Percentiles rank a stretch among this genome's conserved stretches.
Conservation (phyloP, 2,888 invertebrate species). For the Luffia ferchaultella region DNA sequence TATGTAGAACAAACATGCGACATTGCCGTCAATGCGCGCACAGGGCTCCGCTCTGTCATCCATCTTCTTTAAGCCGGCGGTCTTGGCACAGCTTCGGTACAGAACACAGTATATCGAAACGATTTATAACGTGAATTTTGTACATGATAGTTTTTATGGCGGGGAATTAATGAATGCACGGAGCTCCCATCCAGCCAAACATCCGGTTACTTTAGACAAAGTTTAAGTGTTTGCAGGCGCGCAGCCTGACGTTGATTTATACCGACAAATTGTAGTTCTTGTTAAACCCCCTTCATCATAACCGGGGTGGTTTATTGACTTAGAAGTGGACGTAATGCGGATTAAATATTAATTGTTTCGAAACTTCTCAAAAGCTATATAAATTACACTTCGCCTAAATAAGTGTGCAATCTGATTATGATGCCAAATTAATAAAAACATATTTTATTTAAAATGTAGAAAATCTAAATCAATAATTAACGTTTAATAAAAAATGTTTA, state of each 20-base stretch:
- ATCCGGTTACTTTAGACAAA: slow-evolving; percentile 7
- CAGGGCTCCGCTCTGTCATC: slow-evolving; percentile 3
- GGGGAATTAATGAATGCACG: slow-evolving; percentile 10
- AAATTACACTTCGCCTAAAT: too few species aligned
- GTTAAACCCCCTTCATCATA: slow-evolving; percentile 9
- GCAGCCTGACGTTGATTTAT: slow-evolving; percentile 12
- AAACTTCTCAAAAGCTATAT: not conserved
- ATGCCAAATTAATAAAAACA: too few species aligned
- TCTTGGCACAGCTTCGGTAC: slow-evolving; percentile 1
- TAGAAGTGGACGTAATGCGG: not conserved
- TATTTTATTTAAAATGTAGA: too few species aligned
- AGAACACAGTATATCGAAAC: slow-evolving; percentile 3
- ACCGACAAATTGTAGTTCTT: slow-evolving; percentile 11
- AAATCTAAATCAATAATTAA: too few species aligned
- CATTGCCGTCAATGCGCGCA: too few species aligned
- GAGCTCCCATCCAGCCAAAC: not conserved
- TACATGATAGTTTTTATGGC: slow-evolving; percentile 10
- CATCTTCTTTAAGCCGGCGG: slow-evolving; percentile 2
- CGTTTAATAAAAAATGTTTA: too few species aligned
- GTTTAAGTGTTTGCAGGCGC: slow-evolving; percentile 11
- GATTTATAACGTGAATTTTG: slow-evolving; percentile 8
- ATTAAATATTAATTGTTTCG: not conserved
- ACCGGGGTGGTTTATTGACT: not conserved
- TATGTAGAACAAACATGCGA: too few species aligned
- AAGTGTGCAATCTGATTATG: too few species aligned